A percentile compares a stretch with the other conserved stretches of the same genome.
These are phyloP conservation scores for Lucilia sericata DNA, from an alignment of 1,140 invertebrate species.

Conservation along the genomic window DNA sequence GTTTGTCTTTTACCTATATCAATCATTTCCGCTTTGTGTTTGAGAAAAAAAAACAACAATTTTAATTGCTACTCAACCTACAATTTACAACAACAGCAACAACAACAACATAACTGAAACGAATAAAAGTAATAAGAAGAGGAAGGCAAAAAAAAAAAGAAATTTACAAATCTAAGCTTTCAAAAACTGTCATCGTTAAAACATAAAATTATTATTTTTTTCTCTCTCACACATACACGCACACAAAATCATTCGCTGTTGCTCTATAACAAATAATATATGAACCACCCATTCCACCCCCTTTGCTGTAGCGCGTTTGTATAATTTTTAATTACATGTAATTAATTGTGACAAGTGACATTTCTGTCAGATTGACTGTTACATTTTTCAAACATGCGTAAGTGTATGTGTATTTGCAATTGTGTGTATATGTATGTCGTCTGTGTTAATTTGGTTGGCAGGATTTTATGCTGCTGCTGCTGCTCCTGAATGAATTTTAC, in stretches of 20 bases:
- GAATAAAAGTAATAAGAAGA: too few species aligned
- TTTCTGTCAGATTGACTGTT: conserved; percentile 39
- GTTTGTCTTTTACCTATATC: too few species aligned
- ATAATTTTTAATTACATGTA: conserved; percentile 33
- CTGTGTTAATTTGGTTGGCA: background rate
- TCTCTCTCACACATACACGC: background rate
- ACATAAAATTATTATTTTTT: conserved; percentile 36
- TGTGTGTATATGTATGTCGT: background rate
- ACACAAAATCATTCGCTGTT: too few species aligned
- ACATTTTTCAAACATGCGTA: conserved; percentile 11
- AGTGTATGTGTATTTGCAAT: too few species aligned
- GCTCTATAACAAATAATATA: background rate
- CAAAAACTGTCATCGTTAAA: conserved; percentile 36
- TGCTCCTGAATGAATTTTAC: conserved; percentile 28
- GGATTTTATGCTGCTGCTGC: background rate
- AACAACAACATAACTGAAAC: too few species aligned
- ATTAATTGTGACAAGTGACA: conserved; percentile 45
- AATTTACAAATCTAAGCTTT: conserved; percentile 1
- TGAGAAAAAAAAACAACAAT: too few species aligned
- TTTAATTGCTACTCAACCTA: too few species aligned
- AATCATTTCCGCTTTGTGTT: too few species aligned
- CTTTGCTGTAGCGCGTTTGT: background rate
- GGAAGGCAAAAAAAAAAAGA: too few species aligned
- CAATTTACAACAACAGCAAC: too few species aligned
- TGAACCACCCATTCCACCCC: too few species aligned